A percentile compares a stretch with the other conserved stretches of the same genome.
Evolutionary conservation across 2,888 invertebrate genomes (phyloP).

Genomic region (Apantesis nais): DNA sequence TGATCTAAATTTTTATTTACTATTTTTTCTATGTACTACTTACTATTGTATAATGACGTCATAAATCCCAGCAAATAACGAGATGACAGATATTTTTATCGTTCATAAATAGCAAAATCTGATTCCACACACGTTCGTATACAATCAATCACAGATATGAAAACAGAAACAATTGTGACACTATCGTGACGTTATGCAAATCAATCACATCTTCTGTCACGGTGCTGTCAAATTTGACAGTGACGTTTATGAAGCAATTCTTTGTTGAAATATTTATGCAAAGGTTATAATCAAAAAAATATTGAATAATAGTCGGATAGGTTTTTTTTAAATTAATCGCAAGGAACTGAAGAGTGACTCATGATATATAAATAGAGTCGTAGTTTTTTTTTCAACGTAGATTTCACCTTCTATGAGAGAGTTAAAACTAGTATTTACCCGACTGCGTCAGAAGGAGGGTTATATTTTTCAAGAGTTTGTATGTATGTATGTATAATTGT

Average conservation of each 20-base stretch:
- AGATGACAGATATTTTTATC: not conserved
- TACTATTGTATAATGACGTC: not conserved
- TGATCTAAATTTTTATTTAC: not conserved
- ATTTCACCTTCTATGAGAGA: too few species aligned
- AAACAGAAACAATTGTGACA: conserved; percentile 2
- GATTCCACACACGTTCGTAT: not conserved
- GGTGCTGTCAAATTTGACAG: conserved; percentile 10
- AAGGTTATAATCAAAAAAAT: conserved; percentile 16
- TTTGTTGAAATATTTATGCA: conserved; percentile 14
- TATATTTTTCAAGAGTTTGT: too few species aligned
- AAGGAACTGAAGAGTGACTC: not conserved
- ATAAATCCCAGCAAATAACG: not conserved
- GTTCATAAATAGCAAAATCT: not conserved
- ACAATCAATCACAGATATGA: conserved; percentile 2
- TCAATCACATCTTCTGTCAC: conserved; percentile 2
- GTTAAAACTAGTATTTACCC: too few species aligned
- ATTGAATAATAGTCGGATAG: not conserved
- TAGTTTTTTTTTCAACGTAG: too few species aligned
- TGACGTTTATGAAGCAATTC: conserved; percentile 6
- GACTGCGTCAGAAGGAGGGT: too few species aligned
- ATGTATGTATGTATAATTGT: too few species aligned
- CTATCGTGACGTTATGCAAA: conserved; percentile 1
- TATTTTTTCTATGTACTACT: not conserved
- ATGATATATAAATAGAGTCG: not conserved
- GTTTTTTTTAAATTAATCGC: not conserved